Evolutionary conservation across 2,888 invertebrate genomes (phyloP).

Genomic region (Chironomus riparius): DNA sequence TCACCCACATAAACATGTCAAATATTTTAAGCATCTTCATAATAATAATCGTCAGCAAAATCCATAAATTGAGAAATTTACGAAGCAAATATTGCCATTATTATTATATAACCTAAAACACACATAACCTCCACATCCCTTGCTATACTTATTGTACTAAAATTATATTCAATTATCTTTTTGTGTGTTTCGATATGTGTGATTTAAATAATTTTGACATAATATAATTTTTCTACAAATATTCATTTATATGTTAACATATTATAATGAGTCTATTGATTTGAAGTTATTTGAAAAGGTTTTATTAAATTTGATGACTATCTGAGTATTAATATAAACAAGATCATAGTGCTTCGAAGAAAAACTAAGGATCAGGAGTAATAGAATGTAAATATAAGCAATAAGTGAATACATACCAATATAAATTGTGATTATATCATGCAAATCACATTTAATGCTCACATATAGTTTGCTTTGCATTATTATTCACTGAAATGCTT

Average conservation of each 20-base stretch:
- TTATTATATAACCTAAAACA: neutral
- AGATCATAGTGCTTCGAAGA: too few relatives aligned
- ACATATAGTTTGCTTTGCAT: neutral
- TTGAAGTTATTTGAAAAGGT: too few relatives aligned
- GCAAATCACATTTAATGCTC: neutral
- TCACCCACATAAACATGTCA: neutral
- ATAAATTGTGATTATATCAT: neutral
- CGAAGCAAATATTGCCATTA: neutral
- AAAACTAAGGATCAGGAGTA: too few relatives aligned
- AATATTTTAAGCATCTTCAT: neutral
- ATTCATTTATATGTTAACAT: neutral
- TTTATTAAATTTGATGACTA: too few relatives aligned
- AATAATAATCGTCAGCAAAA: neutral
- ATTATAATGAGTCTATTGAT: neutral
- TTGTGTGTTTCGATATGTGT: neutral
- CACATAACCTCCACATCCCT: neutral
- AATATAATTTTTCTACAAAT: neutral
- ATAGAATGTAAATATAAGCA: too few relatives aligned
- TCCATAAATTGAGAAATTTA: neutral
- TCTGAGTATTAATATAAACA: too few relatives aligned
- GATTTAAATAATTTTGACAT: conserved; percentile 1
- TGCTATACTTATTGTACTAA: neutral
- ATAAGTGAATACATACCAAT: neutral
- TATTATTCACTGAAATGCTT: neutral
- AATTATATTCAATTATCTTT: neutral